Evolutionary conservation across 53 echinoderm and acorn worm genomes (phyloP).

Genomic region (Stichopus horrens): DNA sequence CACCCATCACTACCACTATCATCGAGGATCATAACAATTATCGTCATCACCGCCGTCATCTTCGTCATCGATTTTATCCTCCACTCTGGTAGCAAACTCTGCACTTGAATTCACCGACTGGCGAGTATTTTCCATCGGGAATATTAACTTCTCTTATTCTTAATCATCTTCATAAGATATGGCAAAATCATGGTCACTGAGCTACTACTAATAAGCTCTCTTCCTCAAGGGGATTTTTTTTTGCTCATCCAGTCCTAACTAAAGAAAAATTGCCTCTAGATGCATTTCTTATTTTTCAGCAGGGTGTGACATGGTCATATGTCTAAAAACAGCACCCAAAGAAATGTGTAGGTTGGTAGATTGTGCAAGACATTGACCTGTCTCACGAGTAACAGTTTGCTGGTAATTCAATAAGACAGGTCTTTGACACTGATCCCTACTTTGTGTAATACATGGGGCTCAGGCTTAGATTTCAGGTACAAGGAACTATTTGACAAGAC

Average conservation of each 20-base stretch:
- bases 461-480: neutral
- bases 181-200: neutral
- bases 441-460: neutral
- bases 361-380: neutral
- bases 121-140: neutral
- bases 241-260: neutral
- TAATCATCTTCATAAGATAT: neutral
- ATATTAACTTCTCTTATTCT: neutral
- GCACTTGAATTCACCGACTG: neutral
- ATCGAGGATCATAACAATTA: neutral
- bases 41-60: neutral
- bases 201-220: neutral
- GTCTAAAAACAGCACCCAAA: neutral
- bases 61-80: too few species aligned
- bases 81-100: too few species aligned
- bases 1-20: neutral
- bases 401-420: neutral
- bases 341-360: neutral
- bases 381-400: neutral
- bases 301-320: neutral
- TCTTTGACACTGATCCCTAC: neutral
- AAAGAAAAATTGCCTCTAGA: neutral
- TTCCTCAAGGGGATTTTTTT: neutral
- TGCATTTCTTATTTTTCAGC: neutral
- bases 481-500: neutral